Base-by-base conservation (phyloP, 2,113 vertebrate species). In the Datnioides undecimradiatus region DNA sequence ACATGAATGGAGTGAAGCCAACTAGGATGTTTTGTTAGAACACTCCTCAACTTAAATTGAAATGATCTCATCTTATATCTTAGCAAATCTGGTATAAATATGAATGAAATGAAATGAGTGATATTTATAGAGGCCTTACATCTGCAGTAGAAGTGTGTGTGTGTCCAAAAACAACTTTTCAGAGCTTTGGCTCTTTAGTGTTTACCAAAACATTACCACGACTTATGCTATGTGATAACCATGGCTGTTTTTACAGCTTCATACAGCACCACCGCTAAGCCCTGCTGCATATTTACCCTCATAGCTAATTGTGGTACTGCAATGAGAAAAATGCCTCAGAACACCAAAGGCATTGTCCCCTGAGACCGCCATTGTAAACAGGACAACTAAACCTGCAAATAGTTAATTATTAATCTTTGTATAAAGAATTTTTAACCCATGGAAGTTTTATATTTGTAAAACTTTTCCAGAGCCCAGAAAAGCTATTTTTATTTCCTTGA, bases 61-160 rank as follows among this genome's bases (percentile, higher is more conserved):
- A 52, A 19, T 60, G 3, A 41, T 58, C n/a, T 8, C 21, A 16
- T 38, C 23, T 62, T 16, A 51, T 75, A 29, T 13, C 21, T 46
- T 62, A 14, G 9, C 52, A 63, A 63, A 63, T 38, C 41, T 62
- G 63, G 13, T 73, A 10, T 4, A 73, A 69, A 7, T 4, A 41
- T 27, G 8, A 62, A 57, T 65, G 19, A 68, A 49, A 29, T 16
- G 8, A 51, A 31, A 46, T 16, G 68, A 62, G n/a, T 63, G 33
- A 70, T 41, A 27, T 54, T 51, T 40, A 46, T 25, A 13, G 34
- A 75, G 51, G 78, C 79, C 55, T 83, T 83, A 54, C 38, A 71
- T 12, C 41, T 16, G 6, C 8, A 25, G 17, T 17, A 52, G 3
- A 67, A 73, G 27, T 3, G 43, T 43, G 23, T 45, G 59, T 60